These are phyloP conservation scores for Goniozus legneri DNA, from an alignment of 1,140 invertebrate species.

Conservation along the genomic window DNA sequence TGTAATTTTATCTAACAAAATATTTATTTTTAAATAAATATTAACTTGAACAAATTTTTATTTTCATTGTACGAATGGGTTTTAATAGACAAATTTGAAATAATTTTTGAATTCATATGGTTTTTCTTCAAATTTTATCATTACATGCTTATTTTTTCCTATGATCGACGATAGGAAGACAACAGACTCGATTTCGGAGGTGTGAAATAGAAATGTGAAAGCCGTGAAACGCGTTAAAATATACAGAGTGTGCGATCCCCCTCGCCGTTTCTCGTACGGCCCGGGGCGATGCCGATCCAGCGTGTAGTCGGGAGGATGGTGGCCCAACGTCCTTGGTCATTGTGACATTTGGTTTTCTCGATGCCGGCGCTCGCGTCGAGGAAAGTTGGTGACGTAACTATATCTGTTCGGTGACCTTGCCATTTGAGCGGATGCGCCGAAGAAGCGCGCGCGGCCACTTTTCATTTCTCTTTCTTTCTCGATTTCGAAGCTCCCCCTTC, in stretches of 20 bases:
- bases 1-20: too few species aligned
- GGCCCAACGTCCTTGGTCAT: slow-evolving; percentile 39
- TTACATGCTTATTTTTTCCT: neutral
- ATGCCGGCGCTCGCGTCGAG: slow-evolving; percentile 10
- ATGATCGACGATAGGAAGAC: neutral
- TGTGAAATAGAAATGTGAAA: neutral
- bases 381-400: slow-evolving; percentile 40
- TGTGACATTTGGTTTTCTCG: slow-evolving; percentile 48
- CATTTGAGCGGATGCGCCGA: slow-evolving; percentile 44
- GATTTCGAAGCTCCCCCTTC: neutral
- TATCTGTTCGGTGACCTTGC: slow-evolving; percentile 36
- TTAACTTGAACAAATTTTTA: neutral
- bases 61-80: too few species aligned
- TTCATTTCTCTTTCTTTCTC: neutral
- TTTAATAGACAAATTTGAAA: too few species aligned
- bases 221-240: too few species aligned
- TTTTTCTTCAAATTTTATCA: neutral
- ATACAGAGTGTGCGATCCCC: neutral
- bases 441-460: slow-evolving; percentile 8
- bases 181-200: neutral
- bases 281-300: neutral
- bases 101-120: too few species aligned
- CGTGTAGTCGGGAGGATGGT: too few species aligned
- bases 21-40: neutral
- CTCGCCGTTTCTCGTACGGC: neutral